Percentiles rank a stretch among this genome's conserved stretches.
These are phyloP conservation scores for Hippocampus barbouri DNA, from an alignment of 2,113 vertebrate genomes.

Conservation along the genomic window DNA sequence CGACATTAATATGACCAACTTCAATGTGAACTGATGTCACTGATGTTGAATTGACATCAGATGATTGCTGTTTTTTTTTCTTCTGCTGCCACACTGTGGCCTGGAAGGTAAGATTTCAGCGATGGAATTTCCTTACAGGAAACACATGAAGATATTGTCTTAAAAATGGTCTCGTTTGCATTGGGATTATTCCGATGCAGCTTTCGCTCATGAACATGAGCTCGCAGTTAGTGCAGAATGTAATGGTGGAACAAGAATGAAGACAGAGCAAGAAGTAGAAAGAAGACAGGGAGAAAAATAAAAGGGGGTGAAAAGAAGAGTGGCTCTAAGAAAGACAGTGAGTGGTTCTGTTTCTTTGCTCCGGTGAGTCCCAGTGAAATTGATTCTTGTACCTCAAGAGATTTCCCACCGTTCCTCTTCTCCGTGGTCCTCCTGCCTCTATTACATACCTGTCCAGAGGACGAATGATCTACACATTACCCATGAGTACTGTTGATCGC, in stretches of 20 bases:
- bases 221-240: slow-evolving; percentile 25
- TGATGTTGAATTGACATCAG: no score
- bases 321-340: slow-evolving; percentile 19
- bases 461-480: slow-evolving; percentile 66
- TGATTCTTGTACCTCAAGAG: slow-evolving; percentile 60
- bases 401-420: slow-evolving; percentile 50
- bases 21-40: no score
- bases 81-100: slow-evolving; percentile 38
- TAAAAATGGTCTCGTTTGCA: slow-evolving; percentile 63
- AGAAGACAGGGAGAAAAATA: slow-evolving; percentile 10
- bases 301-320: slow-evolving; percentile 9
- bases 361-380: slow-evolving; percentile 58
- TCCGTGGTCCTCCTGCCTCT: slow-evolving; percentile 38
- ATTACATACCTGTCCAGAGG: slow-evolving; percentile 64
- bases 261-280: slow-evolving; percentile 27
- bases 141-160: slow-evolving; percentile 35
- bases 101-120: slow-evolving; percentile 25
- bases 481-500: slow-evolving; percentile 57
- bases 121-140: slow-evolving; percentile 41
- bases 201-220: slow-evolving; percentile 39
- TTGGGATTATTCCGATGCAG: slow-evolving; percentile 48
- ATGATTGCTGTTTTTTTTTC: not conserved
- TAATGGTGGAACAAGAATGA: slow-evolving; percentile 35
- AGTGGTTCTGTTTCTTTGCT: slow-evolving; percentile 49
- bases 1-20: no score